These are phyloP conservation scores for Ecliptopera silaceata DNA, from an alignment of 2,888 invertebrate genomes.

Conservation along the genomic window DNA sequence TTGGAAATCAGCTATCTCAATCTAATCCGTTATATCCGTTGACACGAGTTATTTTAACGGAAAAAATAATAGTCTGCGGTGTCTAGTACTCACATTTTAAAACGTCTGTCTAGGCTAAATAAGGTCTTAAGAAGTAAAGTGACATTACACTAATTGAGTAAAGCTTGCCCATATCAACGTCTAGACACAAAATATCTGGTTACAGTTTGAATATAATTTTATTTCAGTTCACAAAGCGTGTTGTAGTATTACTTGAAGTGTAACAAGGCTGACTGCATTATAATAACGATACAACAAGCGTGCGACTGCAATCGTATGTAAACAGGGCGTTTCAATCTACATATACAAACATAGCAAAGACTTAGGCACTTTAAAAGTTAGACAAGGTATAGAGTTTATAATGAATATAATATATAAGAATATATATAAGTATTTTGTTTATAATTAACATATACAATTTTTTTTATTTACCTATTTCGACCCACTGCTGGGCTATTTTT, in stretches of 20 bases:
- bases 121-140: not conserved
- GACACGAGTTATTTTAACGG: too few species aligned
- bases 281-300: conserved; percentile 20
- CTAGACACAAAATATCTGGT: conserved; percentile 22
- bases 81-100: too few species aligned
- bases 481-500: too few species aligned
- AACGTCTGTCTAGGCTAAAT: not conserved
- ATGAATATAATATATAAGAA: too few species aligned
- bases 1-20: too few species aligned
- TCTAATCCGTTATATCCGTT: too few species aligned
- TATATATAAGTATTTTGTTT: too few species aligned
- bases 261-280: conserved; percentile 38
- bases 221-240: conserved; percentile 2
- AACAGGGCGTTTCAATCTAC: conserved; percentile 29
- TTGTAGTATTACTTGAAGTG: conserved; percentile 28
- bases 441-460: too few species aligned
- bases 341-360: not conserved
- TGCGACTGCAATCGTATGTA: conserved; percentile 28
- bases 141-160: conserved; percentile 21
- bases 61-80: too few species aligned
- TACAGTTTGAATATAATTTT: conserved; percentile 2
- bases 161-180: conserved; percentile 12
- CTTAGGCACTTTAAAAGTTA: too few species aligned
- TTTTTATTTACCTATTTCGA: too few species aligned
- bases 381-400: too few species aligned